phyloP scores from a whole-genome alignment of 2,888 invertebrate species.

The Stramonita haemastoma region DNA sequence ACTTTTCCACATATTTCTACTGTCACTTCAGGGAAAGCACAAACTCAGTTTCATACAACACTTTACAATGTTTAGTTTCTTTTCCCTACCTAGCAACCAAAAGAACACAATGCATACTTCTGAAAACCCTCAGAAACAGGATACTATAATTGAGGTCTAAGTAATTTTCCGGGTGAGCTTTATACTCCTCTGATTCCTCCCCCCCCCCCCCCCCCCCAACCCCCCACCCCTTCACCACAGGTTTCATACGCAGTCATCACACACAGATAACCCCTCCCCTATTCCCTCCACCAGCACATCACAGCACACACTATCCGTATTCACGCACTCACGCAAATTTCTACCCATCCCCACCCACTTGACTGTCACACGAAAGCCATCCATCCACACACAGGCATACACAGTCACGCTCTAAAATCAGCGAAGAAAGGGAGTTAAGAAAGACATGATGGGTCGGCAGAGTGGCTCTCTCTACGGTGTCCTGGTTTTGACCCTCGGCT shows the following conservation, averaged over 20 bases:
- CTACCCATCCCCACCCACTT: neutral
- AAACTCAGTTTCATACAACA: too few species aligned
- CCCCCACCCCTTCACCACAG: neutral
- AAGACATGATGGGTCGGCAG: slow-evolving; percentile 25
- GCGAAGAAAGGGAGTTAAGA: neutral
- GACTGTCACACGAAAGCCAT: too few species aligned
- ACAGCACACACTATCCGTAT: neutral
- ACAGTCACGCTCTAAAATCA: slow-evolving; percentile 11
- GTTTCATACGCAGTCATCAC: neutral
- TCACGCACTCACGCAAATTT: slow-evolving; percentile 2
- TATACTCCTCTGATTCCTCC: neutral
- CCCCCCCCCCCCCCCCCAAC: neutral
- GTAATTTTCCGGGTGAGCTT: too few species aligned
- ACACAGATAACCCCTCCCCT: neutral
- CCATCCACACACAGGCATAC: neutral
- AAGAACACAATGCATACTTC: too few species aligned
- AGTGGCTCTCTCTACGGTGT: neutral
- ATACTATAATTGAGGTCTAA: too few species aligned
- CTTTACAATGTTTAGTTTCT: too few species aligned
- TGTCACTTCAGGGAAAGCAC: too few species aligned
- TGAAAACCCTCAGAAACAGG: too few species aligned
- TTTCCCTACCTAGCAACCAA: too few species aligned
- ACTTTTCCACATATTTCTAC: too few species aligned
- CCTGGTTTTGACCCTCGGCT: neutral
- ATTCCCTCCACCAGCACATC: neutral